These are phyloP conservation scores for Romanomermis culicivorax DNA, from an alignment of 2,888 invertebrate species.

Conservation along the genomic window DNA sequence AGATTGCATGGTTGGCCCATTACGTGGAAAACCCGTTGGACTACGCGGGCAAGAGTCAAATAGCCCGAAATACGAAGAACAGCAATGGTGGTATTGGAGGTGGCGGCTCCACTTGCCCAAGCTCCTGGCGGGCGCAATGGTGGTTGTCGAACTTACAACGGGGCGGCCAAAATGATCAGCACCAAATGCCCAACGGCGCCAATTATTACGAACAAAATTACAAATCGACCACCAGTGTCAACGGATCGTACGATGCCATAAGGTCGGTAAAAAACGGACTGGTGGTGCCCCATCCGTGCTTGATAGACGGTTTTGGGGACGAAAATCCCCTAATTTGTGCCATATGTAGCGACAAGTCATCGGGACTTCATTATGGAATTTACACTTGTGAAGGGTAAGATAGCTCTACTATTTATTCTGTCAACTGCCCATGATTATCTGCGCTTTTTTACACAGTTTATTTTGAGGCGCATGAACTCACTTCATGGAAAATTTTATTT, in stretches of 20 bases:
- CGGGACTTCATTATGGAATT: conserved; percentile 91
- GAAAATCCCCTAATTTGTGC: conserved; percentile 89
- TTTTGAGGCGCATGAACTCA: background rate
- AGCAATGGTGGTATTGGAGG: background rate
- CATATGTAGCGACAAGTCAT: conserved; percentile 95
- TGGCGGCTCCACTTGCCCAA: background rate
- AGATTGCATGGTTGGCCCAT: conserved; percentile 8
- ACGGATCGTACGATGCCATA: background rate
- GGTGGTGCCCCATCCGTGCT: background rate
- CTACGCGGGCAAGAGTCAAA: background rate
- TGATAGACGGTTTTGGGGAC: conserved; percentile 24
- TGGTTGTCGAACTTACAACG: background rate
- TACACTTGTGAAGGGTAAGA: conserved; percentile 86
- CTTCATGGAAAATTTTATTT: background rate
- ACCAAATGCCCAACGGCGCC: background rate
- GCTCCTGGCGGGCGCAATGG: background rate
- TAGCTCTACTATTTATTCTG: background rate
- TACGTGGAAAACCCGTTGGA: conserved; percentile 3
- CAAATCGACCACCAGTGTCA: background rate
- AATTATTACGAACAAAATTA: background rate
- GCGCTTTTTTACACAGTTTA: too few relatives aligned
- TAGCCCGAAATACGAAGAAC: background rate
- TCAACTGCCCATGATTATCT: background rate
- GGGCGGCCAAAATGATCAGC: background rate
- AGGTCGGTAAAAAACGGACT: too few relatives aligned